Evolutionary conservation across 2,113 vertebrate species (phyloP), one percentile per base, ranked within the genome.

Genomic region (Megaleporinus macrocephalus): DNA sequence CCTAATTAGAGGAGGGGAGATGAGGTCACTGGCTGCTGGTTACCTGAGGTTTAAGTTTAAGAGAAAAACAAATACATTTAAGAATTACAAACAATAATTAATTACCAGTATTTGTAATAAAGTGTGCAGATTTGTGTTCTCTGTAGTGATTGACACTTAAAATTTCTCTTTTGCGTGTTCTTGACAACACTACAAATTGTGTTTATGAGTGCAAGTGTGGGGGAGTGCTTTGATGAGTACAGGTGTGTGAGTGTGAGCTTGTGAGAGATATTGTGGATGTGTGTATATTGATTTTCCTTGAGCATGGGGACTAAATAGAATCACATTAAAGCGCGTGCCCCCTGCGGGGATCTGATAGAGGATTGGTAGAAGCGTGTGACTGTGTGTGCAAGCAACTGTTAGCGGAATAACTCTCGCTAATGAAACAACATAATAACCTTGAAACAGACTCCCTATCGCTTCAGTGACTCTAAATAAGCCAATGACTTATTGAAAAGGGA

Each of bases 261-360:
- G 26, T 51, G 41, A 36, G n/a, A 16, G 41, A 36, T 26, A 36
- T 16, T 1, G 47, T 65, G 26, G 12, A 18, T 66, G 36, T 44
- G 59, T 65, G 69, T 84, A 11, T 88, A 86, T 89, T n/a, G 81
- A 87, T 86, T 87, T 76, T 80, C 84, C 84, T 88, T 90, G 75
- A 80, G 73, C 33, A 63, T 53, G 81, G 68, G 4, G 47, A 13
- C 44, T 82, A 85, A 88, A 91, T 85, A 73, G 57, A 53, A 86
- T 79, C 74, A 82, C 80, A 49, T 88, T 89, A 74, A 69, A 30
- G 76, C 65, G 33, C 82, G 70, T 18, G 81, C 82, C 80, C 82
- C 70, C 53, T 84, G n/a, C 63, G 59, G 75, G 78, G 68, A 72
- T 61, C 44, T 70, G 30, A 55, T 29, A 55, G 26, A 44, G 49